Evolutionary conservation across 2,113 vertebrate species (phyloP), one percentile per base, ranked within the genome.

Genomic region (Lepus americanus): DNA sequence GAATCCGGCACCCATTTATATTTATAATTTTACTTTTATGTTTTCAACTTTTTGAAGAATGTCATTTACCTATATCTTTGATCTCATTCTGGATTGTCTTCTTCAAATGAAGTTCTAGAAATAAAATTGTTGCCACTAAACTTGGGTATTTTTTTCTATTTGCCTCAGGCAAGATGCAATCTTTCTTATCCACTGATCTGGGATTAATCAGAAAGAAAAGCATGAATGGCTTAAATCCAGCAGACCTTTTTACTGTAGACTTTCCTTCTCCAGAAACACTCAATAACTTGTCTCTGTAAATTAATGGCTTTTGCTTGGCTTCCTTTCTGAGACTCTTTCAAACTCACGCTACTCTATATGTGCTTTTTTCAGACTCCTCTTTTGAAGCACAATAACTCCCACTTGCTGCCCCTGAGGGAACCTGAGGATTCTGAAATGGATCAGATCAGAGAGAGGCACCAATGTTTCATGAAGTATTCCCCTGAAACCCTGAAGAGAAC

Each of bases 101-200:
- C 72, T 94, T 90, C 39, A 72, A 84, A 87, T 85, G 72, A 90
- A 59, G 11, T 63, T 8, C 51, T 76, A 25, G 27, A 90, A 63
- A 51, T 80, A 63, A 63, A 87, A 87, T 85, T 85, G 31, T 67
- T 76, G 6, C 90, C 53, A 88, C 27, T 76, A 55, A 83, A 53
- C 17, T 59, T 92, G 44, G 17, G 17, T 33, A 55, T 36, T 49
- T 74, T 39, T 87, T 94, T 59, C 79, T 22, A 61, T 82, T 92
- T 93, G 19, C 16, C 33, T 76, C 13, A n/a, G 17, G 25, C 25
- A 79, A 76, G 33, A 73, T 51, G 17, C 14, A 84, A 0, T 87
- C 33, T 74, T 85, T 82, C 33, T 70, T 81, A 53, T 64, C 11
- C 31, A 64, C 44, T 90, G 19, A 66, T 82, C n/a, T 90, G 55